phyloP scores from a whole-genome alignment of 2,888 invertebrate genomes.

The Steinernema scapterisci region DNA sequence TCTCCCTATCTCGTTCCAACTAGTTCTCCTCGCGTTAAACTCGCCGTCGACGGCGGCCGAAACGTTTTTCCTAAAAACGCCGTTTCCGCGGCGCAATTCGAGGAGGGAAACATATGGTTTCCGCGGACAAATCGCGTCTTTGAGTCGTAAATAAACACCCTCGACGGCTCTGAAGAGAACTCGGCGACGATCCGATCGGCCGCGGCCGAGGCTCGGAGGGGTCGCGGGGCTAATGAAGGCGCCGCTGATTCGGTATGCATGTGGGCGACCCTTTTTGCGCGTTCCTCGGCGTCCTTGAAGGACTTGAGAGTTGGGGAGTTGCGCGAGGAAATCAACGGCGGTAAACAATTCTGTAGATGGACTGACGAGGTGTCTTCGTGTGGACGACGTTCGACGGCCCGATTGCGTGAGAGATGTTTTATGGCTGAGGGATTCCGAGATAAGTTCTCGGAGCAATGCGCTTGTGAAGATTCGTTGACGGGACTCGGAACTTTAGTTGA shows the following conservation, averaged over 20 bases:
- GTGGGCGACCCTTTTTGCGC: conserved; percentile 5
- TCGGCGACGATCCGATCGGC: neutral
- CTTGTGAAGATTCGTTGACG: too few relatives aligned
- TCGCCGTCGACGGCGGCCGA: too few relatives aligned
- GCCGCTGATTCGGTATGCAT: neutral
- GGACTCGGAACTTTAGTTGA: too few relatives aligned
- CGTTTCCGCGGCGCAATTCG: neutral
- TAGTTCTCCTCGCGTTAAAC: too few relatives aligned
- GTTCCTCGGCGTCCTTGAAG: conserved; percentile 9
- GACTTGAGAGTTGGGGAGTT: neutral
- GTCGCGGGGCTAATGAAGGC: neutral
- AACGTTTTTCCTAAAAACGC: neutral
- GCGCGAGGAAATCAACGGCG: neutral
- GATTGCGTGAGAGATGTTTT: neutral
- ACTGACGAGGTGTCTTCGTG: neutral
- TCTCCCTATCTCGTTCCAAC: too few relatives aligned
- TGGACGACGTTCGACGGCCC: neutral
- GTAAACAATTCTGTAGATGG: neutral
- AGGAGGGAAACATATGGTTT: conserved; percentile 2
- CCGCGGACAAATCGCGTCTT: neutral
- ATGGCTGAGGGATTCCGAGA: neutral
- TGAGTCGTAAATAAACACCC: conserved; percentile 1
- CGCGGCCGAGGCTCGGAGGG: neutral
- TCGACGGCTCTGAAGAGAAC: neutral
- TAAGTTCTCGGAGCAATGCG: too few relatives aligned